Evolutionary conservation across 2,797 vertebrate species (phyloP), one percentile per base, ranked within the genome.

Genomic region (Sitta carolinensis): DNA sequence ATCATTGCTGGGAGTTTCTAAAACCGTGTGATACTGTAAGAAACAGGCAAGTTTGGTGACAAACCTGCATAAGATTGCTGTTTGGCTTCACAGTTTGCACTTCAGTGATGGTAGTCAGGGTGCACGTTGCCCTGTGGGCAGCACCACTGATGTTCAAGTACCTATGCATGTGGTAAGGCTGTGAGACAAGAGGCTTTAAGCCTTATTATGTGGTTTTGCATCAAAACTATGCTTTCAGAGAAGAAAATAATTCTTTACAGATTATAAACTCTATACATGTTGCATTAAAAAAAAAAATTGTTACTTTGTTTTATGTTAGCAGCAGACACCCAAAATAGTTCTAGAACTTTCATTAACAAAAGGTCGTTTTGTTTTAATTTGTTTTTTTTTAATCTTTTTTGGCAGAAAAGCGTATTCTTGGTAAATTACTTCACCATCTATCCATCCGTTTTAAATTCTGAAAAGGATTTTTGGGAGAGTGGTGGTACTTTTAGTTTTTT

Each of bases 351-450:
- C 1, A n/a, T 45, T 64, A 75, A 54, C 54, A 30, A 59, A 45
- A 18, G 1, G 2, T 27, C 3, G 2, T 18, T 40, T 40, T 29
- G 5, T 5, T 23, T 73, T 57, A 0, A 9, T 50, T 25, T 45
- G 4, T 10, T 22, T 64, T 16, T 19, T 30, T 7, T 57, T 19
- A 9, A 25, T 6, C 2, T 57, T 13, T 47, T 11, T 30, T 52
- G 7, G 1, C 29, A 84, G 45, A 69, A 70, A 74, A 67, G 7
- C 36, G 1, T 77, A 5, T 45, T 82, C 11, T 68, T 70, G 48
- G 40, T 67, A 62, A 86, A 76, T 47, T 5, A 51, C 14, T 52
- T 64, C 17, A 30, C 43, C 14, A 36, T 32, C 55, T 80, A 40
- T 7, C 3, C 5, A 21, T 59, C 10, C 58, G 4, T 45, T 89